Evolutionary conservation across 1,140 invertebrate species (phyloP), one percentile per base, ranked within the genome.

Genomic region (Pomacea maculata): DNA sequence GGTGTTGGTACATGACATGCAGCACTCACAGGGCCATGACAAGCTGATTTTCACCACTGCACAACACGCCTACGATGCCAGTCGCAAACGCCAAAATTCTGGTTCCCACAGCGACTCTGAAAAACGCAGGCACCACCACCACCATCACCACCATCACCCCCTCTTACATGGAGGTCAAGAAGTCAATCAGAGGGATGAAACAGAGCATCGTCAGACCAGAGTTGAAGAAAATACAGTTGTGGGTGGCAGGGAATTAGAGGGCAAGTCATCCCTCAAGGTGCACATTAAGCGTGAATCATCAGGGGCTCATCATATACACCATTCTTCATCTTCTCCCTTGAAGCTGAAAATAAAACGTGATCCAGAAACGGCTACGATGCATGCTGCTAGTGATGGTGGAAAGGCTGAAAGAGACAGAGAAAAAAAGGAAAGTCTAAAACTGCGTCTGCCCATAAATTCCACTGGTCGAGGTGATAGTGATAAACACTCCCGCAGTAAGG

Each of bases 341-440:
- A 70, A 70, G 29, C n/a, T 70, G 67, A 70, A 70, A n/a, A 70
- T 70, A 70, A 70, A 70, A 21, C 67, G 67, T 70, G 67, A 70
- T 70, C 67, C 67, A 70, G 67, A 70, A 14, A 70, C 67, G 12
- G 2, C 67, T 12, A 15, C 67, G 1, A 70, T 70, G 67, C 67
- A 70, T 12, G 29, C 67, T 25, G 67, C 67, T 21, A 70, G n/a
- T 70, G 67, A 70, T 25, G 67, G 29, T 8, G 9, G 57, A 2
- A 34, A 70, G 21, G 67, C 67, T 12, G 29, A 34, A n/a, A n/a
- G 11, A 65, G 17, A 17, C 17, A 65, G n/a, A n/a, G 67, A 70
- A n/a, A 70, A 12, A 11, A 70, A 70, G 29, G 67, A 70, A 70
- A 70, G 67, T 9, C 12, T 70, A 21, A 70, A 70, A 21, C n/a